Percentiles rank a stretch among this genome's conserved stretches.
Evolutionary conservation across 2,113 vertebrate genomes (phyloP).

Genomic region (Montifringilla adamsi): DNA sequence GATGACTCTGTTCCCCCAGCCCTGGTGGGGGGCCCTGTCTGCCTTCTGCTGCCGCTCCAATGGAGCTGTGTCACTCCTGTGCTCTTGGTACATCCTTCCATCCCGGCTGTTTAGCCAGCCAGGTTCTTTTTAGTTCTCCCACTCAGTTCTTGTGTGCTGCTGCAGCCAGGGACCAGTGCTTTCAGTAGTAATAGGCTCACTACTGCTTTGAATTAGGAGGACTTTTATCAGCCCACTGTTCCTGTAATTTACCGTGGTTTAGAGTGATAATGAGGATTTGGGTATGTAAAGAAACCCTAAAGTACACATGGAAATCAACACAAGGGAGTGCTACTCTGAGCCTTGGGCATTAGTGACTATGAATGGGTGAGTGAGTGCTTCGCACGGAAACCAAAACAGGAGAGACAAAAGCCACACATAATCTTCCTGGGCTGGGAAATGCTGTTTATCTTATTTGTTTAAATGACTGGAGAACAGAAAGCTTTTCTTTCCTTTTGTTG

Average conservation of each 20-base stretch:
- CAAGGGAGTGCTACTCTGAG: not conserved
- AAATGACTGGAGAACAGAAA: conserved; percentile 18
- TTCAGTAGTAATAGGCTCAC: not conserved
- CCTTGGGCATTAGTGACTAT: not conserved
- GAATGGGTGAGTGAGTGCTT: conserved; percentile 15
- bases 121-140: not conserved
- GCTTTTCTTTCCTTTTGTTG: conserved; percentile 15
- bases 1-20: not conserved
- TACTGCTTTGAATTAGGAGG: not conserved
- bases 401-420: conserved; percentile 27
- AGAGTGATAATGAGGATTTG: conserved; percentile 47
- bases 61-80: not conserved
- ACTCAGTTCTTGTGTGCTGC: not conserved
- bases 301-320: conserved; percentile 21
- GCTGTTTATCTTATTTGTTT: conserved; percentile 48
- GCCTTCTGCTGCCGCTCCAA: not conserved
- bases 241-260: conserved; percentile 1
- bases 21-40: not conserved
- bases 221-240: not conserved
- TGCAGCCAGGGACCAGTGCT: not conserved
- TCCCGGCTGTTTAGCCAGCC: not conserved
- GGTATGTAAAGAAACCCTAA: conserved; percentile 36
- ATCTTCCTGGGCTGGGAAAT: conserved; percentile 40
- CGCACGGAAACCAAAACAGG: conserved; percentile 1
- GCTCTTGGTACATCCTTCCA: not conserved